phyloP scores from a whole-genome alignment of 1,140 invertebrate species.

The Cydia strobilella region DNA sequence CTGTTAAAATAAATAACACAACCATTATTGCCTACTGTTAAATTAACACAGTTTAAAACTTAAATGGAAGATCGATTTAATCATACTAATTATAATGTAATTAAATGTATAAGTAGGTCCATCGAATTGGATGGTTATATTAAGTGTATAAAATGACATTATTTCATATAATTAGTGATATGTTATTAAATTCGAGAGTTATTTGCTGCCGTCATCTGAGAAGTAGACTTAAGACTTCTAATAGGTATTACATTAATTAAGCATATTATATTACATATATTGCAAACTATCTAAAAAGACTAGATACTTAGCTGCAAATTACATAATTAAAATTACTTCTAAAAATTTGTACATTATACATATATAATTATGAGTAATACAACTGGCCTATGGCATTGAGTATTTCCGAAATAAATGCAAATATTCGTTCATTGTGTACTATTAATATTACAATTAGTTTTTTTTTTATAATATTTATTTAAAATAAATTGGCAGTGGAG shows the following conservation, averaged over 20 bases:
- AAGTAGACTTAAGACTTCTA: background rate
- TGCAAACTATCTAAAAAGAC: constrained; percentile 7
- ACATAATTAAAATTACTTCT: background rate
- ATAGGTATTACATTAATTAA: background rate
- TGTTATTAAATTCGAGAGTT: constrained; percentile 27
- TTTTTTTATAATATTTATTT: background rate
- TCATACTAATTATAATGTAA: background rate
- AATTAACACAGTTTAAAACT: background rate
- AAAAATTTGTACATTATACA: background rate
- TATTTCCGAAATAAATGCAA: constrained; percentile 4
- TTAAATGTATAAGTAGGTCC: background rate
- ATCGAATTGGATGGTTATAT: background rate
- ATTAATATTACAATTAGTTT: background rate
- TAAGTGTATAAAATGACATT: background rate
- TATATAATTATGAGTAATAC: constrained; percentile 4
- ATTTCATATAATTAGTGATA: constrained; percentile 30
- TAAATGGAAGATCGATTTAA: background rate
- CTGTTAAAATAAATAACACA: background rate
- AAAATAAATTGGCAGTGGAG: background rate
- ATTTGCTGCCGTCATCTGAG: background rate
- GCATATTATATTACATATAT: background rate
- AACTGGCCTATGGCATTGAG: constrained; percentile 2
- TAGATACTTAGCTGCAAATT: constrained; percentile 4
- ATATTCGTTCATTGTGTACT: constrained; percentile 9
- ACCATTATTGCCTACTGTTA: background rate